Percentiles rank a stretch among this genome's conserved stretches.
phyloP scores from a whole-genome alignment of 2,888 invertebrate species.

The Agrochola lychnidis region DNA sequence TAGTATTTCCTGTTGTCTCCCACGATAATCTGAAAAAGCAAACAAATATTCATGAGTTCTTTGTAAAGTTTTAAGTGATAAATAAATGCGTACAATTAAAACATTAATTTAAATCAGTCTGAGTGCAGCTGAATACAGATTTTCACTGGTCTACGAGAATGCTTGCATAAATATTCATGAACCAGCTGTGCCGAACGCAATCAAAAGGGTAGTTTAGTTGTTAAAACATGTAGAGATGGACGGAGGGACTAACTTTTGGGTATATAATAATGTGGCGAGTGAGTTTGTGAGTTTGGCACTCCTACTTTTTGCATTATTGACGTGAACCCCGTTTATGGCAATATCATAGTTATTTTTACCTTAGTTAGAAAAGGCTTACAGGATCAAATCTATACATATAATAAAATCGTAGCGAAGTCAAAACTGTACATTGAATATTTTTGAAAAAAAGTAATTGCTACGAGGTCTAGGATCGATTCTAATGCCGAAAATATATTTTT shows the following conservation, averaged over 20 bases:
- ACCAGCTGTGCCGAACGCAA: not conserved
- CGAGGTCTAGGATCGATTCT: no score
- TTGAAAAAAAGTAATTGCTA: no score
- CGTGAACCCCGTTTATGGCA: no score
- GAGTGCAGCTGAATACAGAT: slow-evolving; percentile 13
- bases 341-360: no score
- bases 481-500: no score
- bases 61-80: not conserved
- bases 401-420: no score
- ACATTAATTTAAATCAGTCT: slow-evolving; percentile 18
- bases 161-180: slow-evolving; percentile 39
- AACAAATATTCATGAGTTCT: slow-evolving; percentile 18
- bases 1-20: not conserved
- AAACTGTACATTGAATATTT: no score
- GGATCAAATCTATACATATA: no score
- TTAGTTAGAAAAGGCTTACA: no score
- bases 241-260: not conserved
- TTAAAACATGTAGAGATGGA: not conserved
- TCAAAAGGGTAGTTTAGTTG: slow-evolving; percentile 32
- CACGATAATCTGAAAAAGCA: slow-evolving; percentile 37
- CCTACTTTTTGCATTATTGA: not conserved
- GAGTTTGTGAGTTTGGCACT: no score
- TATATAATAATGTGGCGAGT: no score
- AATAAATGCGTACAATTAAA: not conserved
- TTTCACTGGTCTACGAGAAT: slow-evolving; percentile 11